These are phyloP conservation scores for Helicoverpa armigera DNA, from an alignment of 1,140 invertebrate genomes.

Conservation along the genomic window DNA sequence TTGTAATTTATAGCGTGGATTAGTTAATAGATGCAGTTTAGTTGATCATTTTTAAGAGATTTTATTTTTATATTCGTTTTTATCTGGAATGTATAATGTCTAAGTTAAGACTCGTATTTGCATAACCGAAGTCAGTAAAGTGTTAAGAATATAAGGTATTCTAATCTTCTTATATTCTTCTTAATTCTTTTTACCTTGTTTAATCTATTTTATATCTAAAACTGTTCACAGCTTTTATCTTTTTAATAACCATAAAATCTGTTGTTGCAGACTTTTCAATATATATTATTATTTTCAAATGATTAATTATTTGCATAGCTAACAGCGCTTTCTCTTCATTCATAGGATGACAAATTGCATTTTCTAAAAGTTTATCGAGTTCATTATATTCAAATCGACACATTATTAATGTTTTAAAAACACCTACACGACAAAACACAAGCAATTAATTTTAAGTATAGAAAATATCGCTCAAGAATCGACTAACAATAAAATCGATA, in stretches of 20 bases:
- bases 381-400: constrained; percentile 25
- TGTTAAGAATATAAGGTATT: too few species aligned
- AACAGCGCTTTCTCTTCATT: constrained; percentile 10
- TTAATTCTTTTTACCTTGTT: too few species aligned
- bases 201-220: too few species aligned
- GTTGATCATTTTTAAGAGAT: background rate
- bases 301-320: background rate
- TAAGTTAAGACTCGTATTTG: too few species aligned
- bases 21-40: background rate
- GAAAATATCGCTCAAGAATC: constrained; percentile 30
- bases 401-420: constrained; percentile 1
- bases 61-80: too few species aligned
- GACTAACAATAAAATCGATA: constrained; percentile 52
- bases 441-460: constrained; percentile 36
- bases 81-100: too few species aligned
- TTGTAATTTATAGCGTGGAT: constrained; percentile 30
- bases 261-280: too few species aligned
- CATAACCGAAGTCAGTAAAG: too few species aligned
- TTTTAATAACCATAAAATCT: too few species aligned
- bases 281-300: background rate
- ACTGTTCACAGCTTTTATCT: too few species aligned
- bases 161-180: too few species aligned
- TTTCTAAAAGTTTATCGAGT: background rate
- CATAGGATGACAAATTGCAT: constrained; percentile 22
- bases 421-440: constrained; percentile 18